Evolutionary conservation across 2,888 invertebrate genomes (phyloP).

Genomic region (Coleophora flavipennella): DNA sequence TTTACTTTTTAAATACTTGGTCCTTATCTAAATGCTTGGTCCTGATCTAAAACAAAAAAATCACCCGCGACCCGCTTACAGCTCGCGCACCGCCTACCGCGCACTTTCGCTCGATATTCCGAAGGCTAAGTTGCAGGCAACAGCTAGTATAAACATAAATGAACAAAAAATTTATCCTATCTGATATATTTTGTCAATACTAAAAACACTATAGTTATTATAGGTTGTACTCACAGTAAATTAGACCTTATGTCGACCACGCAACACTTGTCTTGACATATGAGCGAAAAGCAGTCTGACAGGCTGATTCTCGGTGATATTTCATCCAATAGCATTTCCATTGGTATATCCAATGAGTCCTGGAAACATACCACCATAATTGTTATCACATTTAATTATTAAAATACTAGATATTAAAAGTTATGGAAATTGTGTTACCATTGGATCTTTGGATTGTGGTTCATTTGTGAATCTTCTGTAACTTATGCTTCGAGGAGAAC

Average conservation of each 20-base stretch:
- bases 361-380: constrained; percentile 34
- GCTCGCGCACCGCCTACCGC: no score
- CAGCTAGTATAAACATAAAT: no score
- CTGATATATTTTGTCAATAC: no score
- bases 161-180: no score
- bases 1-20: no score
- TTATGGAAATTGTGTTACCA: constrained; percentile 39
- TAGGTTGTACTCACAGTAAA: constrained; percentile 46
- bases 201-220: no score
- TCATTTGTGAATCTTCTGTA: constrained; percentile 83
- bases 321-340: constrained; percentile 80
- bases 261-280: constrained; percentile 74
- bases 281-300: constrained; percentile 83
- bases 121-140: no score
- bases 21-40: no score
- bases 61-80: no score
- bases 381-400: not conserved
- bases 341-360: constrained; percentile 79
- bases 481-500: constrained; percentile 90
- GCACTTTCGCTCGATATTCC: no score
- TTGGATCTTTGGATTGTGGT: constrained; percentile 45
- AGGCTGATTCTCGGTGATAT: constrained; percentile 88
- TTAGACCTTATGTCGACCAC: constrained; percentile 61
- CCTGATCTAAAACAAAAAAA: no score
- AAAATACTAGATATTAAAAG: no score